Base-by-base conservation (phyloP, 2,888 invertebrate genomes). In the Marasmarcha lunaedactyla region DNA sequence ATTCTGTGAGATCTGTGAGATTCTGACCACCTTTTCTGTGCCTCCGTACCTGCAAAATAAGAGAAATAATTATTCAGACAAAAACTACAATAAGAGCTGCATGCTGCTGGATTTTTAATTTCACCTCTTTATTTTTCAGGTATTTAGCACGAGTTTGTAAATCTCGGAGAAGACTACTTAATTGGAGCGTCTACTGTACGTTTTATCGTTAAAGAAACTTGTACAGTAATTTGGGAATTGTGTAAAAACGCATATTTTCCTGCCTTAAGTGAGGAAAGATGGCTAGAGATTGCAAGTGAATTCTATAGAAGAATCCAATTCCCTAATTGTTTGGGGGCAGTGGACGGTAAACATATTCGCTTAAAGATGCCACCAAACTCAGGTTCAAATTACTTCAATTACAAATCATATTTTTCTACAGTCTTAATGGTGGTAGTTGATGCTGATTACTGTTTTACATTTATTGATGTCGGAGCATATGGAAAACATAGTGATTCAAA, bases 391-490 rank as follows among this genome's bases (percentile, higher is more conserved):
- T 45, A 37, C 33, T 37, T 25, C 20, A 45, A 45, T 30, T 45
- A 45, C 15, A 45, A 45, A 30, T 15, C 14, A 14, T 42, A 39
- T 37, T 43, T 42, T 35, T 46, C 43, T 38, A 36, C 13, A 10
- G 37, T 46, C 10, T 38, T 46, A 11, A 36, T 43, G 35, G 43
- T 39, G 27, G 38, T 42, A 35, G 34, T 14, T 33, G 40, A 46
- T 40, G 38, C 42, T 6, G 37, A 43, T 33, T 43, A 39, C 14
- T 35, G 37, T 15, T 45, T 42, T 41, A 35, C 20, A 14, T 37
- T 20, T 35, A 37, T 42, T 37, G 45, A 42, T 39, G 39, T 45
- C 4, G 42, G 45, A 12, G 42, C 42, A 9, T 42, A 41, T 12
- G 45, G 42, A 14, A 38, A 26, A 30, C 10, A 9, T 15, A 39